Evolutionary conservation across 1,140 invertebrate genomes (phyloP).

Genomic region (Papilio polytes): DNA sequence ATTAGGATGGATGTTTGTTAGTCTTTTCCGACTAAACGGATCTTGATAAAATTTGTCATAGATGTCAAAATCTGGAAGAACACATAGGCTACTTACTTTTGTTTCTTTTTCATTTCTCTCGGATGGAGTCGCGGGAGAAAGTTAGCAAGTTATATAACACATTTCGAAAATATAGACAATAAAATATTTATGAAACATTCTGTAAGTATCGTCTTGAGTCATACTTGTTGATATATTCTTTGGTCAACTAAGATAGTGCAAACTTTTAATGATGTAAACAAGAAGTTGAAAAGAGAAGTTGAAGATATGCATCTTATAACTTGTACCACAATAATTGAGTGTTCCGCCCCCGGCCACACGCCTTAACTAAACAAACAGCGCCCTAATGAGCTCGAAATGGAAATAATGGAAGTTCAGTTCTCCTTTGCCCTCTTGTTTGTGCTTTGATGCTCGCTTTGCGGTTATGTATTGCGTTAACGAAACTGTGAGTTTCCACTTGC

Average conservation of each 20-base stretch:
- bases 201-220: too few species aligned
- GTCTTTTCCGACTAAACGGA: too few species aligned
- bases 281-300: not conserved
- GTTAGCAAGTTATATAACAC: too few species aligned
- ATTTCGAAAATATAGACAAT: too few species aligned
- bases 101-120: too few species aligned
- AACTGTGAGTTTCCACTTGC: not conserved
- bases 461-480: conserved; percentile 35
- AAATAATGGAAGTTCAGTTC: conserved; percentile 50
- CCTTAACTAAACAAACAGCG: conserved; percentile 58
- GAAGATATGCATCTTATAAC: not conserved
- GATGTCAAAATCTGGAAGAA: too few species aligned
- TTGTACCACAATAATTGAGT: conserved; percentile 21
- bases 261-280: not conserved
- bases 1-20: too few species aligned
- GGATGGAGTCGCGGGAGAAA: too few species aligned
- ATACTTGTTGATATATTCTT: too few species aligned
- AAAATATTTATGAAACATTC: too few species aligned
- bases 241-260: not conserved
- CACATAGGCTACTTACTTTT: too few species aligned
- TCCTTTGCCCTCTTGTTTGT: conserved; percentile 21
- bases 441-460: conserved; percentile 46
- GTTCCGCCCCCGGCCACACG: conserved; percentile 49
- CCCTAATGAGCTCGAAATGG: conserved; percentile 58
- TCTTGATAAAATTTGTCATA: too few species aligned